Conservation (phyloP, 2,113 vertebrate species). For the Grammomys dolichurus region DNA sequence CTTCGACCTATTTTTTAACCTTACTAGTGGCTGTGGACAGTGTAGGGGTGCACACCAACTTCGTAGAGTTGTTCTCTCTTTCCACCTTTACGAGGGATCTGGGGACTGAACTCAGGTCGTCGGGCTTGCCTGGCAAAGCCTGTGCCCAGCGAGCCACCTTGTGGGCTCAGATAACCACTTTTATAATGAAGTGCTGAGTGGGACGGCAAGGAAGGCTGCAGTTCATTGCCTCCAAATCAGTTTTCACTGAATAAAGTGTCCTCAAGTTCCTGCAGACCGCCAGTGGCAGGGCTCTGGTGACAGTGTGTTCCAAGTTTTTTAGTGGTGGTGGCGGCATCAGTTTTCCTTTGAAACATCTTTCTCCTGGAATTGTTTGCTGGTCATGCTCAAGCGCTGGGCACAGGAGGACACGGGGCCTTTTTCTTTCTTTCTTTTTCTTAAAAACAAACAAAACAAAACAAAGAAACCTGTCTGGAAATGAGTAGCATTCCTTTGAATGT, state of each 20-base stretch:
- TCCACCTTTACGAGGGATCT: neutral
- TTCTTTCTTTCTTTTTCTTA: neutral
- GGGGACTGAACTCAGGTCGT: neutral
- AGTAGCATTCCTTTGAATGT: neutral
- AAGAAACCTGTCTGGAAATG: neutral
- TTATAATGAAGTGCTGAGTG: neutral
- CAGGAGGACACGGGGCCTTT: constrained; percentile 65
- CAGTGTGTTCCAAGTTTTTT: constrained; percentile 69
- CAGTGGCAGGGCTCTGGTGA: constrained; percentile 77
- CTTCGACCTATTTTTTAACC: too few relatives aligned
- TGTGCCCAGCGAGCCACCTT: neutral
- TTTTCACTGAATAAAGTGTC: constrained; percentile 68
- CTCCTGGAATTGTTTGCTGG: constrained; percentile 67
- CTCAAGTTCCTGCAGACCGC: constrained; percentile 67
- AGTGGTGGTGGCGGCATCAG: neutral
- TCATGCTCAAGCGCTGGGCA: constrained; percentile 74
- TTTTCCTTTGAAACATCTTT: constrained; percentile 72
- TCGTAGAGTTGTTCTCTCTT: neutral
- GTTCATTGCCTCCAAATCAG: constrained; percentile 35
- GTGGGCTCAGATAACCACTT: neutral
- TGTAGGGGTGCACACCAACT: neutral
- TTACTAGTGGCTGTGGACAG: neutral
- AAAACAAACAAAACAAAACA: neutral
- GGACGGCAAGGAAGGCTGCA: neutral
- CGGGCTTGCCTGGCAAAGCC: neutral